These are phyloP conservation scores for Labia minor DNA, from an alignment of 2,888 invertebrate species.

Conservation along the genomic window DNA sequence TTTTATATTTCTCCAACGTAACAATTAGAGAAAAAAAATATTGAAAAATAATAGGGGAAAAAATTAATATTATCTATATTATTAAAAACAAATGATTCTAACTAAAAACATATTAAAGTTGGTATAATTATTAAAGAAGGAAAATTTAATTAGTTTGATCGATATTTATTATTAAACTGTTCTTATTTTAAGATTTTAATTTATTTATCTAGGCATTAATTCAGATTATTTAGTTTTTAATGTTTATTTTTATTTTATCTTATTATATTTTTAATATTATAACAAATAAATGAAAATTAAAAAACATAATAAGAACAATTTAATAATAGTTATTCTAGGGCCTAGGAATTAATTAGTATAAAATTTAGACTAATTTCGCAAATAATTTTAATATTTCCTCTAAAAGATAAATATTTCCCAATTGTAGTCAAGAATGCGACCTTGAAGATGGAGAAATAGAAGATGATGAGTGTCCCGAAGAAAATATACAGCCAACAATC, in stretches of 20 bases:
- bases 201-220: background rate
- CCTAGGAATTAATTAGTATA: background rate
- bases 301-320: slow-evolving; percentile 8
- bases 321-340: background rate
- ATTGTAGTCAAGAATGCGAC: slow-evolving; percentile 19
- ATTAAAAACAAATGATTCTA: background rate
- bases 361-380: background rate
- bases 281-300: background rate
- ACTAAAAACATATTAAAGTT: background rate
- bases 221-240: background rate
- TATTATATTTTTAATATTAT: background rate
- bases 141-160: background rate
- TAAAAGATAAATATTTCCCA: background rate
- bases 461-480: slow-evolving; percentile 24
- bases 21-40: background rate
- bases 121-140: background rate
- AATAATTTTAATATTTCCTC: background rate
- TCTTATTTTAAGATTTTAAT: background rate
- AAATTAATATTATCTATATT: too few species aligned
- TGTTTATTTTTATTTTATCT: background rate
- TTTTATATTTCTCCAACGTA: background rate
- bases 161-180: background rate
- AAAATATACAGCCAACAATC: slow-evolving; percentile 17
- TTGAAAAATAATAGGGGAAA: background rate
- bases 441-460: slow-evolving; percentile 26